A percentile compares a stretch with the other conserved stretches of the same genome.
Conservation (phyloP, 1,140 invertebrate genomes). For the Conopomorpha cramerella region DNA sequence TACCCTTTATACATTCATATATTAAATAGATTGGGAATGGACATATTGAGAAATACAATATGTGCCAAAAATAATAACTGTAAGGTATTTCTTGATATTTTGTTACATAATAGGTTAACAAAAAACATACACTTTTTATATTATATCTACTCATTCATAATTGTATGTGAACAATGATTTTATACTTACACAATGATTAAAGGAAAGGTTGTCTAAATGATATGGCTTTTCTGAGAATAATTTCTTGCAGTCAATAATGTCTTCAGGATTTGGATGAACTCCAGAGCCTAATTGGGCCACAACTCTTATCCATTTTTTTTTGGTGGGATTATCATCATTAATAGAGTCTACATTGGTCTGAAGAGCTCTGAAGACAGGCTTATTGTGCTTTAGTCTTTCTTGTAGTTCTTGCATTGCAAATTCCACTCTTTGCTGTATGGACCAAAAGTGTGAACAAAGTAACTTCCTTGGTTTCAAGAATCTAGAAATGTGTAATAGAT, state of each 20-base stretch:
- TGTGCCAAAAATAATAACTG: too few relatives aligned
- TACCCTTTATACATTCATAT: too few relatives aligned
- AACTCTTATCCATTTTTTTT: constrained; percentile 52
- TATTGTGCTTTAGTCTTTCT: constrained; percentile 62
- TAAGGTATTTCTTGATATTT: too few relatives aligned
- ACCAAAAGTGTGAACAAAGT: too few relatives aligned
- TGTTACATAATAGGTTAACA: too few relatives aligned
- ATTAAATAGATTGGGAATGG: too few relatives aligned
- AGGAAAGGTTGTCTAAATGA: constrained; percentile 60
- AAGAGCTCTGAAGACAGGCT: constrained; percentile 66
- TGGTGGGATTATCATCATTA: constrained; percentile 29
- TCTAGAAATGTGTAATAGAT: too few relatives aligned
- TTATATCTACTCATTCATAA: too few relatives aligned
- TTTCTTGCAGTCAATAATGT: constrained; percentile 65
- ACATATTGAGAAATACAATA: too few relatives aligned
- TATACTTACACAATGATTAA: constrained; percentile 62
- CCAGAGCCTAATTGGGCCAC: constrained; percentile 67
- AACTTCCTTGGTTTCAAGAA: constrained; percentile 68
- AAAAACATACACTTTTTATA: too few relatives aligned
- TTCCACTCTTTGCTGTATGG: constrained; percentile 71
- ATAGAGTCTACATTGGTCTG: constrained; percentile 58
- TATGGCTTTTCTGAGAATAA: constrained; percentile 68
- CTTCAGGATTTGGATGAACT: constrained; percentile 63
- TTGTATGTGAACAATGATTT: not conserved
- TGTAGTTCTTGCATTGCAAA: constrained; percentile 66